These are phyloP conservation scores for Marisa cornuarietis DNA, from an alignment of 1,140 invertebrate species.

Conservation along the genomic window DNA sequence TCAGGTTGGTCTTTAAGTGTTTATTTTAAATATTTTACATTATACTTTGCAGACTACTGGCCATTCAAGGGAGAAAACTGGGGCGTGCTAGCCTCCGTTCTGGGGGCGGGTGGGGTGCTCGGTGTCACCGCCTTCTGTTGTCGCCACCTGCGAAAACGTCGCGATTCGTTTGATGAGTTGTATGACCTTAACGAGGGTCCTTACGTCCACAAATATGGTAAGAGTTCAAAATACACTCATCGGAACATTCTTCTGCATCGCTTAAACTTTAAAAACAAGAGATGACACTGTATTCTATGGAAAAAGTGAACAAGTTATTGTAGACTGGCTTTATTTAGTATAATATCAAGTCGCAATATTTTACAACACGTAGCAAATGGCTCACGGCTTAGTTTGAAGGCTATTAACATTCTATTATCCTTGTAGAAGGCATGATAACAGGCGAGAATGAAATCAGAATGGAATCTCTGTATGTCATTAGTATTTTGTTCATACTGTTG, in stretches of 20 bases:
- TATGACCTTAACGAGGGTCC: constrained; percentile 37
- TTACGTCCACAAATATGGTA: constrained; percentile 39
- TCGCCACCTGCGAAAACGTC: constrained; percentile 21
- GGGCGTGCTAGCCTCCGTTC: constrained; percentile 28
- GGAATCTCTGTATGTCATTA: too few relatives aligned
- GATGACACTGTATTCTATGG: not conserved
- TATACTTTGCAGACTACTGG: constrained; percentile 16
- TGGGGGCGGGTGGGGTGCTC: constrained; percentile 27
- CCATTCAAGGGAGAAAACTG: constrained; percentile 37
- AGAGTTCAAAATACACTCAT: not conserved
- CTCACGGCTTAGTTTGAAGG: too few relatives aligned
- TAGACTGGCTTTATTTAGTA: too few relatives aligned
- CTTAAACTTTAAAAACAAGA: not conserved
- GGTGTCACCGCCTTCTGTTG: constrained; percentile 31
- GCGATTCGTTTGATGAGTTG: constrained; percentile 27
- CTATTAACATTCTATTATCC: too few relatives aligned
- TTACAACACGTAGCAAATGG: not conserved
- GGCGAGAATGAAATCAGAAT: too few relatives aligned
- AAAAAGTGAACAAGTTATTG: too few relatives aligned
- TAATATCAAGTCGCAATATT: too few relatives aligned
- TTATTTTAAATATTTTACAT: not conserved
- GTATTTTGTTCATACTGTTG: too few relatives aligned
- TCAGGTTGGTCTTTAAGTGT: too few relatives aligned
- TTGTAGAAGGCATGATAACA: too few relatives aligned
- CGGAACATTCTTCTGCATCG: not conserved